Evolutionary conservation across 2,797 vertebrate genomes (phyloP).

Genomic region (Limnodromus scolopaceus): DNA sequence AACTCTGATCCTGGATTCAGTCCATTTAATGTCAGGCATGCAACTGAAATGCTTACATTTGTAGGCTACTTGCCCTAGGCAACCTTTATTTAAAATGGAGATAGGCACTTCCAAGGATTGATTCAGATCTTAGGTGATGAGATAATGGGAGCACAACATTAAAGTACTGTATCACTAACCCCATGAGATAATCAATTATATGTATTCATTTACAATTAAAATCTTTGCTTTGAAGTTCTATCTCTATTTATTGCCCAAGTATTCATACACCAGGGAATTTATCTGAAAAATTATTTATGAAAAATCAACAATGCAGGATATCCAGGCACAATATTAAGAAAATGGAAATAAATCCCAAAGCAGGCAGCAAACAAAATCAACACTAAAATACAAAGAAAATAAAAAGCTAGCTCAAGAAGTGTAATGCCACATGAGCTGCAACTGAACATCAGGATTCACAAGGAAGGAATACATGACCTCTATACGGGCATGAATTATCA

Average conservation of each 20-base stretch:
- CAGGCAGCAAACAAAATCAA: neutral
- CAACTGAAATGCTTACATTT: neutral
- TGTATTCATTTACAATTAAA: constrained; percentile 63
- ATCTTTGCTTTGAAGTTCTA: constrained; percentile 61
- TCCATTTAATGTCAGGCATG: neutral
- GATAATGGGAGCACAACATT: constrained; percentile 13
- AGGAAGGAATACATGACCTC: neutral
- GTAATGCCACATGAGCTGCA: neutral
- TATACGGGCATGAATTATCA: accelerated
- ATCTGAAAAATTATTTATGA: constrained; percentile 18
- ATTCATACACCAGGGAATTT: neutral
- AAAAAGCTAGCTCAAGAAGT: neutral
- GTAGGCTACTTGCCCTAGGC: neutral
- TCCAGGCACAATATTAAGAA: neutral
- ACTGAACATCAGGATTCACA: neutral
- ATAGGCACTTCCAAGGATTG: neutral
- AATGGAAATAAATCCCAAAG: constrained; percentile 22
- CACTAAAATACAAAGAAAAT: neutral
- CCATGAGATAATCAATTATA: constrained; percentile 47
- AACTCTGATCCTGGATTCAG: neutral
- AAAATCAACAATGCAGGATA: constrained; percentile 33
- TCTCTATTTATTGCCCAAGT: constrained; percentile 15
- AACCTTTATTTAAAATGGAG: constrained; percentile 24
- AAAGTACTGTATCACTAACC: neutral
- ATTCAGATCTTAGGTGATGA: constrained; percentile 48